These are phyloP conservation scores for Deilephila elpenor DNA, from an alignment of 2,888 invertebrate genomes.

Conservation along the genomic window DNA sequence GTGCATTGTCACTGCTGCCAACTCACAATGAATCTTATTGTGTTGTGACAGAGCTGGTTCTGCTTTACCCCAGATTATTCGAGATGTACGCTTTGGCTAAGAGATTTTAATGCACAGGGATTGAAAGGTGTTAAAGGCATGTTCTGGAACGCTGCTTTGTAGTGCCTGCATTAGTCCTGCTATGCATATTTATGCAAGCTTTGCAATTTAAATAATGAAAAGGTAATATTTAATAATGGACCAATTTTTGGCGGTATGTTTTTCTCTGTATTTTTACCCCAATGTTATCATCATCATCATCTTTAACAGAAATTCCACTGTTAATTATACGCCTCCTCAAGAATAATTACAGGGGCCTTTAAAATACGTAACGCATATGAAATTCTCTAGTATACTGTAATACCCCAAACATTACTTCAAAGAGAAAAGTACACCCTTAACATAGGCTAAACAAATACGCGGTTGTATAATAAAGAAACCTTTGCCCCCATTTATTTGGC, in stretches of 20 bases:
- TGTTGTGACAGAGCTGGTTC: background rate
- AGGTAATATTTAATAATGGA: too few species aligned
- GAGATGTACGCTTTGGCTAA: background rate
- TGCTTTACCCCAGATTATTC: background rate
- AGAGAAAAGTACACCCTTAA: background rate
- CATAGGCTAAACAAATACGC: constrained; percentile 1
- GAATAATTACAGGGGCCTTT: too few species aligned
- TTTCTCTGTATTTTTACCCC: too few species aligned
- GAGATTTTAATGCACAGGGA: constrained; percentile 23
- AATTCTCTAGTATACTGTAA: background rate
- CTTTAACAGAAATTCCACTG: too few species aligned
- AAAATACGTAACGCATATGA: background rate
- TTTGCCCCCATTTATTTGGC: background rate
- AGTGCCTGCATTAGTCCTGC: constrained; percentile 14
- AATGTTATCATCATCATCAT: too few species aligned
- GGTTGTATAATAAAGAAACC: background rate
- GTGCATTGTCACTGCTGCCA: constrained; percentile 29
- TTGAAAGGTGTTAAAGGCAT: constrained; percentile 21
- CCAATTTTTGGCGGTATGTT: too few species aligned
- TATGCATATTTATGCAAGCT: too few species aligned
- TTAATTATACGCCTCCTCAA: too few species aligned
- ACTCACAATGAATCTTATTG: background rate
- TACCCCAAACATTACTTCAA: background rate
- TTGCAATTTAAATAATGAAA: too few species aligned
- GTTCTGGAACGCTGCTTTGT: constrained; percentile 1